Evolutionary conservation across 2,113 vertebrate species (phyloP), one percentile per base, ranked within the genome.

Genomic region (Hemiscyllium ocellatum): DNA sequence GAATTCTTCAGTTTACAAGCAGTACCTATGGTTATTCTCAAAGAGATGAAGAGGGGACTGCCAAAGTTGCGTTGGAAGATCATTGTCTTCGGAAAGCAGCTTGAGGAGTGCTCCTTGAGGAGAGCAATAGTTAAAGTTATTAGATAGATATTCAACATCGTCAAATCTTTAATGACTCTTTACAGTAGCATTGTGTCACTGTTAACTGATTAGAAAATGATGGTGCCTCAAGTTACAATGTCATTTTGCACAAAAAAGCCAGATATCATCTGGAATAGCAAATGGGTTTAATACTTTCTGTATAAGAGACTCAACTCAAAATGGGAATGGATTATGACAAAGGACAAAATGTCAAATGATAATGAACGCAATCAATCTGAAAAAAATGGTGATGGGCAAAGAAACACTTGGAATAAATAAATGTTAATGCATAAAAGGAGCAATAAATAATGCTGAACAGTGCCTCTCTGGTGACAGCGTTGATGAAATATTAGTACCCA

Each of bases 401-500:
- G 37, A 70, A 70, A 69, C 66, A 69, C 37, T 50, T 72, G 66
- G 68, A 95, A 95, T 95, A 52, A 95, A 95, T 72, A 52, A 13
- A 70, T 95, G 72, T 47, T 95, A 72, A 76, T 50, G 68, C 20
- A 70, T 15, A 42, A 72, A 52, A 52, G 37, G 24, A 95, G 42
- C 22, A 50, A 26, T 72, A 47, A 95, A 66, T 95, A 95, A 72
- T 72, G 66, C 68, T 95, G 42, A 69, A 95, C 94, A 95, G 10
- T 29, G 26, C 33, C 47, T 70, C 29, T 95, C 68, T 52, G 68
- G 68, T 50, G 94, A 95, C 68, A 95, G 42, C 24, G 26, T 95
- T 72, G 94, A 95, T 95, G 94, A 95, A 95, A 95, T 95, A 95
- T 95, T 95, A 72, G 66, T 50, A 69, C 70, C 68, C 94, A 95